Evolutionary conservation across 2,113 vertebrate genomes (phyloP).

Genomic region (Murina feae): DNA sequence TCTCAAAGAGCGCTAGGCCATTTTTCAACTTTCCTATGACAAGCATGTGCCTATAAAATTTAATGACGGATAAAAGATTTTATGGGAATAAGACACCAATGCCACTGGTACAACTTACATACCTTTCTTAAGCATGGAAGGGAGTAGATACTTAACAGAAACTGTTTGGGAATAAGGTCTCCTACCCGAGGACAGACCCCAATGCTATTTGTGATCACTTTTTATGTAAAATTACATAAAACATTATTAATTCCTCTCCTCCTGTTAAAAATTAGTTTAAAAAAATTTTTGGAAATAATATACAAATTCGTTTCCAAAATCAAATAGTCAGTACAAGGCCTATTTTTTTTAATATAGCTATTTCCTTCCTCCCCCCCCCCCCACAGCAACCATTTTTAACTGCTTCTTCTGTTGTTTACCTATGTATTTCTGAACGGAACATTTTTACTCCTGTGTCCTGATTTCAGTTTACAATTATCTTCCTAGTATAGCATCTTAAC

Average conservation of each 20-base stretch:
- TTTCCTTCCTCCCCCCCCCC: neutral
- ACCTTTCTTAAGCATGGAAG: neutral
- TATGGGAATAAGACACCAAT: neutral
- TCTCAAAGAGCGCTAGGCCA: neutral
- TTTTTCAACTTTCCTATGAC: neutral
- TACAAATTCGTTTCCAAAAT: neutral
- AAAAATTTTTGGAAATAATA: neutral
- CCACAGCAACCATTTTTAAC: neutral
- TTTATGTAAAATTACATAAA: neutral
- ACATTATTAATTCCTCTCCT: neutral
- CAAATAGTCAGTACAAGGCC: neutral
- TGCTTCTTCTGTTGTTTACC: neutral
- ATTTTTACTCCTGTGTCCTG: neutral
- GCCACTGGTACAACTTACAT: neutral
- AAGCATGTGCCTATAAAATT: neutral
- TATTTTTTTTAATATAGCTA: neutral
- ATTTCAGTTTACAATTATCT: conserved; percentile 35
- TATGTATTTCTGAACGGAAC: neutral
- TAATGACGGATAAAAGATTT: neutral
- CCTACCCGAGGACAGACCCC: neutral
- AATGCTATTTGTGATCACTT: neutral
- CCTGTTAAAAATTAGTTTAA: neutral
- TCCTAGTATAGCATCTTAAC: neutral
- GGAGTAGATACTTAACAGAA: neutral
- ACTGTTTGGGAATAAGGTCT: neutral